Evolutionary conservation across 2,113 vertebrate species (phyloP), one percentile per base, ranked within the genome.

Genomic region (Herpailurus yagouaroundi): DNA sequence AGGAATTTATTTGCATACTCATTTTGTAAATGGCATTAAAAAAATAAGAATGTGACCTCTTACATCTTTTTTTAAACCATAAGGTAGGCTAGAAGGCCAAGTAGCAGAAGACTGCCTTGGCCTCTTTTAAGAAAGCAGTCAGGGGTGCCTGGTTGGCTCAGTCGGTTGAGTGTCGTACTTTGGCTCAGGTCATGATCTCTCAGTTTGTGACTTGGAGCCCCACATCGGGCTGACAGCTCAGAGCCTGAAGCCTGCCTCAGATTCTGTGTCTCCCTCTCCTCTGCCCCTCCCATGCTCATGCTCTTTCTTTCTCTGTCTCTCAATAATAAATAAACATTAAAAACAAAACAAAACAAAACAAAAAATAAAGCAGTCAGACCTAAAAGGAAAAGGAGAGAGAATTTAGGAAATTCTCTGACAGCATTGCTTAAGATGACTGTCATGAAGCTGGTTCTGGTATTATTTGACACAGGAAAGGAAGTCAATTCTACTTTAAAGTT

Each of bases 61-160:
- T 93, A n/a, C 63, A 66, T 73, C 25, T 91, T 45, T 89, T 85
- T 96, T 50, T 38, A 90, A 96, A 69, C 21, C 27, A 74, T 38
- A 63, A 68, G 11, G 13, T 68, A n/a, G 31, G 50, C 63, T 60
- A 79, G 68, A 81, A 96, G 77, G 45, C 11, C 69, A 84, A 27
- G 50, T 27, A 91, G 31, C 12, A 90, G 52, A 63, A 50, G 25
- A 82, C 18, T 74, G 25, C 25, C 10, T 60, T 83, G 86, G 27
- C 38, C 57, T 89, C 12, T 57, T 60, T 16, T 71, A 69, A 89
- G n/a, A 76, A 48, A 88, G 23, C 4, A 64, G 13, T 52, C 57
- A 84, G 16, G 45, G 45, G 45, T 7, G 45, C 45, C 45, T 45
- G 45, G 45, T 45, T 45, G 45, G 45, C 45, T 45, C 45, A 45